These are phyloP conservation scores for Anthonomus grandis DNA, from an alignment of 1,140 invertebrate genomes.

Conservation along the genomic window DNA sequence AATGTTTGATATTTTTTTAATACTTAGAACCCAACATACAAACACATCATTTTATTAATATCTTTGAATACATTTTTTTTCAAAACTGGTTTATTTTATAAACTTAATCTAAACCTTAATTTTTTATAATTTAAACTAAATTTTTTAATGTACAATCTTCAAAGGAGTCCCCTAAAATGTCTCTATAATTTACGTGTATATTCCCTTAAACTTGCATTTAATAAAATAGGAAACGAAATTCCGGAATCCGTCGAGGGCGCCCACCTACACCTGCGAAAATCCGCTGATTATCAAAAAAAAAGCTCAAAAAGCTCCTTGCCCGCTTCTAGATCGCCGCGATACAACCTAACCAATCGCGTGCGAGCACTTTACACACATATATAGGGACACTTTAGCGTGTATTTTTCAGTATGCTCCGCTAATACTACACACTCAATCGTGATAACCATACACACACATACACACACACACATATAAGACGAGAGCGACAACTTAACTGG, in stretches of 20 bases:
- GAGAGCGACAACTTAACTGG: conserved; percentile 1
- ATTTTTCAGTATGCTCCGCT: conserved; percentile 30
- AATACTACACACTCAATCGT: conserved; percentile 27
- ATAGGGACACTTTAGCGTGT: conserved; percentile 28
- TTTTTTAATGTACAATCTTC: too few species aligned
- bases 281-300: conserved; percentile 9
- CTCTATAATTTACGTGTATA: too few species aligned
- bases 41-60: too few species aligned
- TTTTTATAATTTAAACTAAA: too few species aligned
- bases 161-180: too few species aligned
- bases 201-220: too few species aligned
- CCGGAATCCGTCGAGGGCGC: background rate
- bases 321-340: conserved; percentile 23
- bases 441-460: conserved; percentile 8
- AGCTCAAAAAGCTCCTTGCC: conserved; percentile 1
- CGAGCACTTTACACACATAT: conserved; percentile 29
- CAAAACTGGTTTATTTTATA: too few species aligned
- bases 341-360: conserved; percentile 18
- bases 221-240: too few species aligned
- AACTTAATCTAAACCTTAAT: too few species aligned
- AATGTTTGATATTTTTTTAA: too few species aligned
- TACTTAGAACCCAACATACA: too few species aligned
- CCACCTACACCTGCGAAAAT: conserved; percentile 4
- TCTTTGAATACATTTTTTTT: too few species aligned
- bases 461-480: conserved; percentile 11